Conservation (phyloP, 1,140 invertebrate species). For the Macrostomum lignano region DNA sequence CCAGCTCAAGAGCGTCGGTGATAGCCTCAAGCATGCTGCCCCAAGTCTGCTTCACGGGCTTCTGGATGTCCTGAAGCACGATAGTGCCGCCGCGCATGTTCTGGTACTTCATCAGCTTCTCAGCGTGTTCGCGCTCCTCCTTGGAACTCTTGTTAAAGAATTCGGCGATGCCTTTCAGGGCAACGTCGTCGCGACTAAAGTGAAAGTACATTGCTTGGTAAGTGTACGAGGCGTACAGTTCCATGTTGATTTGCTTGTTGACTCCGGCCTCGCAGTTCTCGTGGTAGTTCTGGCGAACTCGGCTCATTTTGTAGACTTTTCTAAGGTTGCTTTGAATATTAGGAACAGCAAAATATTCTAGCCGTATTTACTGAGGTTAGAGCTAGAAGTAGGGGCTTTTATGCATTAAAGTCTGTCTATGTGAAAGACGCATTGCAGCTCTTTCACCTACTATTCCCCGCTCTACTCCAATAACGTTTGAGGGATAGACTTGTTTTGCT, state of each 20-base stretch:
- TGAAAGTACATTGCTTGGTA: constrained; percentile 54
- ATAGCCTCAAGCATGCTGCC: constrained; percentile 38
- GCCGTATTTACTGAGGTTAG: no score
- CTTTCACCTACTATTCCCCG: no score
- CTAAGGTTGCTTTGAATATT: no score
- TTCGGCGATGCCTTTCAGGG: constrained; percentile 38
- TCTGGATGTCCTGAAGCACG: constrained; percentile 18
- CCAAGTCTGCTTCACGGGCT: constrained; percentile 37
- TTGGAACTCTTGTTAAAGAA: constrained; percentile 42
- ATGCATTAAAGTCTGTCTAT: no score
- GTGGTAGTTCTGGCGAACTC: constrained; percentile 4
- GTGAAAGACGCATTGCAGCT: no score
- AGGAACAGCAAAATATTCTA: no score
- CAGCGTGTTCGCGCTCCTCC: constrained; percentile 47
- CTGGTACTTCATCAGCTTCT: constrained; percentile 44
- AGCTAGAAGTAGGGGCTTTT: no score
- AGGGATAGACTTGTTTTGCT: no score
- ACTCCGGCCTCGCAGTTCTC: constrained; percentile 35
- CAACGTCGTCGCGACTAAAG: constrained; percentile 50
- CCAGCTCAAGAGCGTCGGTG: constrained; percentile 39
- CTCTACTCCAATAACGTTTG: no score
- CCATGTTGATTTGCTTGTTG: constrained; percentile 62
- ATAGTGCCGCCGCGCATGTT: constrained; percentile 49
- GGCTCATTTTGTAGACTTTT: no score
- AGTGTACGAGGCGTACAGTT: constrained; percentile 49